Evolutionary conservation across 2,113 vertebrate species (phyloP).

Genomic region (Mirounga angustirostris): DNA sequence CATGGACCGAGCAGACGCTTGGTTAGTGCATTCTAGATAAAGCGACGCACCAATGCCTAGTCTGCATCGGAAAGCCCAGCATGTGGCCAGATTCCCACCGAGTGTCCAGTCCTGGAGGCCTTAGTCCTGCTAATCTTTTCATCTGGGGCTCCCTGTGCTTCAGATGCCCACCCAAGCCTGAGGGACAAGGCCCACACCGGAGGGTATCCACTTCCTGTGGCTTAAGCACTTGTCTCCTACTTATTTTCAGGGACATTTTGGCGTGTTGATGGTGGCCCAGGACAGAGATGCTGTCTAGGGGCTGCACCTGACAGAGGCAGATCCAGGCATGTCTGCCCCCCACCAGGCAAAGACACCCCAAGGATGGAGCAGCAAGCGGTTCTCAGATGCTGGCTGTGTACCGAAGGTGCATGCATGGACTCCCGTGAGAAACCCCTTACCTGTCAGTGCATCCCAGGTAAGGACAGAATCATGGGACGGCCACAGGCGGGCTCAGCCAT

Average conservation of each 20-base stretch:
- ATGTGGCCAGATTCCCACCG: fast-evolving
- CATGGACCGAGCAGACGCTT: fast-evolving
- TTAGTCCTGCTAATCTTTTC: background rate
- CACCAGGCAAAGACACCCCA: too few species aligned
- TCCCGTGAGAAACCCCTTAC: fast-evolving
- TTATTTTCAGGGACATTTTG: background rate
- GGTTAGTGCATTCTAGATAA: background rate
- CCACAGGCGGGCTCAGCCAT: background rate
- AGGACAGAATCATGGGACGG: fast-evolving
- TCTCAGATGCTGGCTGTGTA: fast-evolving
- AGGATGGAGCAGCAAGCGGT: too few species aligned
- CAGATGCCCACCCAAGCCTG: background rate
- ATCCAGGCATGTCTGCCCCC: fast-evolving
- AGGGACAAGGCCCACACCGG: background rate
- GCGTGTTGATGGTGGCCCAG: fast-evolving
- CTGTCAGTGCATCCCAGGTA: too few species aligned
- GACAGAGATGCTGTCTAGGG: fast-evolving
- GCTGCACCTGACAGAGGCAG: too few species aligned
- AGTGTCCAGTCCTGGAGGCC: too few species aligned
- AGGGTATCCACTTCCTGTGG: too few species aligned
- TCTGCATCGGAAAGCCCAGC: background rate
- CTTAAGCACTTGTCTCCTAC: too few species aligned
- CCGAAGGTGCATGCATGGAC: background rate
- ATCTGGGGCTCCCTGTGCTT: background rate
- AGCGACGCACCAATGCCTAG: fast-evolving